Evolutionary conservation across 2,888 invertebrate species (phyloP).

Genomic region (Torymus texanus): DNA sequence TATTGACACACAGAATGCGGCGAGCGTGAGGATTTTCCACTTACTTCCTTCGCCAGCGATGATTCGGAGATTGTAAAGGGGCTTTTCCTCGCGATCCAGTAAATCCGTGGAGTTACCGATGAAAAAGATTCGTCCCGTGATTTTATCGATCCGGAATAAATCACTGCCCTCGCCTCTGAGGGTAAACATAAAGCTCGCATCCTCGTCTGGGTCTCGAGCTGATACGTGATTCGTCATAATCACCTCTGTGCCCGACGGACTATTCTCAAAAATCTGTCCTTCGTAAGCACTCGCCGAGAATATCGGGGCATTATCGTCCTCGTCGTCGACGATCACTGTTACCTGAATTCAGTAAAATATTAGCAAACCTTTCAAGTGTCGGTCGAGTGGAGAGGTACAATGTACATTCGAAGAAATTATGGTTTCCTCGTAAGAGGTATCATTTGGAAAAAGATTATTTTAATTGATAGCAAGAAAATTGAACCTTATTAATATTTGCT

Average conservation of each 20-base stretch:
- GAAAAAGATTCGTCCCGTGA: constrained; percentile 80
- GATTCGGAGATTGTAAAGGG: constrained; percentile 82
- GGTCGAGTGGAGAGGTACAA: too few species aligned
- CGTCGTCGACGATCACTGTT: constrained; percentile 87
- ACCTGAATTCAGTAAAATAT: constrained; percentile 71
- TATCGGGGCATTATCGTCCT: constrained; percentile 90
- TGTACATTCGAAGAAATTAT: too few species aligned
- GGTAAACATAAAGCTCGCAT: constrained; percentile 82
- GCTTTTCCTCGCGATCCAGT: constrained; percentile 86
- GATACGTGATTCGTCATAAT: constrained; percentile 82
- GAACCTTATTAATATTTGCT: too few species aligned
- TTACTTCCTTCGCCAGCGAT: constrained; percentile 83
- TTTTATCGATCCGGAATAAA: constrained; percentile 82
- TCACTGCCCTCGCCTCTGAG: constrained; percentile 86
- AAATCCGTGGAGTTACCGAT: constrained; percentile 75
- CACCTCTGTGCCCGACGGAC: constrained; percentile 82
- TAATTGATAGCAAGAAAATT: too few species aligned
- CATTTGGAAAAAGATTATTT: too few species aligned
- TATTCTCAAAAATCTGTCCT: constrained; percentile 87
- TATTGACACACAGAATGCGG: constrained; percentile 12
- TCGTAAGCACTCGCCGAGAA: constrained; percentile 85
- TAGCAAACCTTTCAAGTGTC: not conserved
- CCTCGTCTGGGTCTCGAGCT: constrained; percentile 84
- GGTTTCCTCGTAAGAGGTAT: too few species aligned
- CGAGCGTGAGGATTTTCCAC: constrained; percentile 55